These are phyloP conservation scores for Brachynemurus nebulosus DNA, from an alignment of 2,888 invertebrate species.

Conservation along the genomic window DNA sequence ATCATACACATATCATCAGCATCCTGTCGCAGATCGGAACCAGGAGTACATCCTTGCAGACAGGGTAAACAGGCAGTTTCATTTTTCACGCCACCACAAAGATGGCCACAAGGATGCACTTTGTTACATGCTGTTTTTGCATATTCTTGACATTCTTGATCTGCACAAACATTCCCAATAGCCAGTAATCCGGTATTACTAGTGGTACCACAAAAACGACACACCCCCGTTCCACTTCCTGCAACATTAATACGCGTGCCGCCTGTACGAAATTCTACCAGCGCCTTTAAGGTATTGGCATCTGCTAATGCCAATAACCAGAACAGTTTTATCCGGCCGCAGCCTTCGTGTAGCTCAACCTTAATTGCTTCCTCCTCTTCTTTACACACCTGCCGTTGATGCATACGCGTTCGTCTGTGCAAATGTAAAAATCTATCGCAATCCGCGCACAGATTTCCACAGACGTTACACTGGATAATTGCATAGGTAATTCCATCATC, in stretches of 20 bases:
- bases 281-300: constrained; percentile 77
- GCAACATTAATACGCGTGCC: constrained; percentile 34
- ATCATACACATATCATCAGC: constrained; percentile 99
- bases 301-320: constrained; percentile 91
- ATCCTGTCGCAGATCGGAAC: constrained; percentile 64
- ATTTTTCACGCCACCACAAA: constrained; percentile 84
- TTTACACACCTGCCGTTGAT: constrained; percentile 84
- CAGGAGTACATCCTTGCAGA: constrained; percentile 60
- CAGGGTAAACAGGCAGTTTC: constrained; percentile 82
- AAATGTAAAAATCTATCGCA: constrained; percentile 93
- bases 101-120: constrained; percentile 74
- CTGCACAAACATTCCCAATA: constrained; percentile 86
- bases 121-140: constrained; percentile 71
- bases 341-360: constrained; percentile 93
- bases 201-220: constrained; percentile 82
- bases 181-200: constrained; percentile 73
- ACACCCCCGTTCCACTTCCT: constrained; percentile 45
- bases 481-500: constrained; percentile 90
- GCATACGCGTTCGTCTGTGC: constrained; percentile 70
- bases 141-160: constrained; percentile 84
- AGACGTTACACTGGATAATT: constrained; percentile 80
- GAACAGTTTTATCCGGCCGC: constrained; percentile 89
- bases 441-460: constrained; percentile 88
- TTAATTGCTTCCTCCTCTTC: constrained; percentile 93
- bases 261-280: constrained; percentile 81